A percentile compares a stretch with the other conserved stretches of the same genome.
Conservation (phyloP, 1,140 invertebrate species). For the Chelonus insularis region DNA sequence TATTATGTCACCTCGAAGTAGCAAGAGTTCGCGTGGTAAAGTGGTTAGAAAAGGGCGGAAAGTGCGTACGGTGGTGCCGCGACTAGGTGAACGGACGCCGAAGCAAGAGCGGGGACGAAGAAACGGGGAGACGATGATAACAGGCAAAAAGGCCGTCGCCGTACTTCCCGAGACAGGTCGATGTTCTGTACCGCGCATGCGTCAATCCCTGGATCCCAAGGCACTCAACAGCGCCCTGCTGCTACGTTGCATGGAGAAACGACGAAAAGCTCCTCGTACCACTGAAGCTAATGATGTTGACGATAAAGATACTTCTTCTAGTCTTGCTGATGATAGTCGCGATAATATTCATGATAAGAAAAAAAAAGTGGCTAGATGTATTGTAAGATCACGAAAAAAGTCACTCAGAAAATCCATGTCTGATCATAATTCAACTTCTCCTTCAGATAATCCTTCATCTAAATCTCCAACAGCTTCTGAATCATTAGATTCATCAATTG, state of each 20-base stretch:
- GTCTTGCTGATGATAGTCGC: not conserved
- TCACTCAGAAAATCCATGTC: not conserved
- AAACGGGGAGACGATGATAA: constrained; percentile 23
- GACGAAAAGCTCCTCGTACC: not conserved
- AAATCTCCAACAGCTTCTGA: not conserved
- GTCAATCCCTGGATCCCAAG: constrained; percentile 40
- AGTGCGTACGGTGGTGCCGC: constrained; percentile 26
- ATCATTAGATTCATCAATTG: not conserved
- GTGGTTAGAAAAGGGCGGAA: constrained; percentile 36
- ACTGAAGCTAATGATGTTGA: not conserved
- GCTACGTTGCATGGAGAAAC: constrained; percentile 38
- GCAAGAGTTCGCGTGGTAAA: constrained; percentile 39
- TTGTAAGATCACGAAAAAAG: too few species aligned
- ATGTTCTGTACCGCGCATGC: constrained; percentile 48
- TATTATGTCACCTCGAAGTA: constrained; percentile 40
- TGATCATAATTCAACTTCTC: constrained; percentile 8
- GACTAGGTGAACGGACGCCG: constrained; percentile 21
- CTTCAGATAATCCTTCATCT: not conserved
- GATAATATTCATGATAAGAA: not conserved
- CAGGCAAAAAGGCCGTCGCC: constrained; percentile 17
- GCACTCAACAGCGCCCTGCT: constrained; percentile 32
- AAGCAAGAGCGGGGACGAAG: constrained; percentile 23
- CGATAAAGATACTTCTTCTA: not conserved
- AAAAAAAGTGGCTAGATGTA: not conserved
- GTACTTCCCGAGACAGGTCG: constrained; percentile 42